Evolutionary conservation across 2,797 vertebrate species (phyloP).

Genomic region (Nothura maculosa): DNA sequence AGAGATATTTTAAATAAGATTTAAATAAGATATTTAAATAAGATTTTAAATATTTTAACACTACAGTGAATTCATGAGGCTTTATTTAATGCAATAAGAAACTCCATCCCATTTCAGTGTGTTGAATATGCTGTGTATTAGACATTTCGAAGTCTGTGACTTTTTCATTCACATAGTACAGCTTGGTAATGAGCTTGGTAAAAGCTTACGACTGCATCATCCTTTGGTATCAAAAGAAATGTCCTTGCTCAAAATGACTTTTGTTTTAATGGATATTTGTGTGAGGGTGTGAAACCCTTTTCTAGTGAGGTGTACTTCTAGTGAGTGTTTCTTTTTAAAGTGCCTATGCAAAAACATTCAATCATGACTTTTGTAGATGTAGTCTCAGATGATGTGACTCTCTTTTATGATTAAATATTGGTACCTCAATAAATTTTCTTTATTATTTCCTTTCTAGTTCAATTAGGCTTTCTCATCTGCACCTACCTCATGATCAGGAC

Average conservation of each 20-base stretch:
- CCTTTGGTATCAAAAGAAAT: neutral
- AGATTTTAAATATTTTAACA: neutral
- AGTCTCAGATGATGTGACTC: accelerated
- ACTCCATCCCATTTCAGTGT: neutral
- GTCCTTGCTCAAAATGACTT: neutral
- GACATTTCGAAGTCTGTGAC: neutral
- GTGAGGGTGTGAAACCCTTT: neutral
- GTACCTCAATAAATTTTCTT: neutral
- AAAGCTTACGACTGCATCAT: neutral
- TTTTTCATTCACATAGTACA: neutral
- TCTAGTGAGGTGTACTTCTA: accelerated
- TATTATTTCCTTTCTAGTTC: neutral
- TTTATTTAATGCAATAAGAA: neutral
- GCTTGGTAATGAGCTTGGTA: neutral
- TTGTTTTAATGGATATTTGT: neutral
- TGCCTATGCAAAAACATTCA: neutral
- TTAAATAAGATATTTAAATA: no score
- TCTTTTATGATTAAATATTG: neutral
- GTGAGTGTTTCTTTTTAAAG: neutral
- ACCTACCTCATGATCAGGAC: neutral
- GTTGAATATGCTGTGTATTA: neutral
- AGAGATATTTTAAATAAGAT: neutral
- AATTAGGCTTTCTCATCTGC: neutral
- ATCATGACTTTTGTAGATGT: neutral
- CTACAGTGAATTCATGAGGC: neutral